Percentiles rank a stretch among this genome's conserved stretches.
Evolutionary conservation across 2,888 invertebrate genomes (phyloP).

Genomic region (Spodoptera picta): DNA sequence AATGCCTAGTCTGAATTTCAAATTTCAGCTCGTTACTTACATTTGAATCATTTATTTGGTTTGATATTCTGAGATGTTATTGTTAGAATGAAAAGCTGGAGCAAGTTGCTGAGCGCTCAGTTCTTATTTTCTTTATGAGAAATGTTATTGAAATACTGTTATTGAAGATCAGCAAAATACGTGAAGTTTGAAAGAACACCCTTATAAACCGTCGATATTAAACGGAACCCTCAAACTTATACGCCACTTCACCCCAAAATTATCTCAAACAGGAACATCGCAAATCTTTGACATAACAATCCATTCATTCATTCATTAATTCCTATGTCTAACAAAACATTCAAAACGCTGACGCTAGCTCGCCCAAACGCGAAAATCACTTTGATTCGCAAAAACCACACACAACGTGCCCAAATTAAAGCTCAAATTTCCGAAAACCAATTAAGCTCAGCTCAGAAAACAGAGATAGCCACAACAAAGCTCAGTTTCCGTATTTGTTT

Average conservation of each 20-base stretch:
- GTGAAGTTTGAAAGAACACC: too few species aligned
- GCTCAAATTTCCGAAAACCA: conserved; percentile 35
- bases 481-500: conserved; percentile 13
- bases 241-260: too few species aligned
- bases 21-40: conserved; percentile 3
- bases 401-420: conserved; percentile 11
- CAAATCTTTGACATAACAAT: too few species aligned
- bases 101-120: conserved; percentile 2
- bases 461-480: conserved; percentile 31
- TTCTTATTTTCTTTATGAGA: background rate
- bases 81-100: conserved; percentile 7
- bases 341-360: too few species aligned
- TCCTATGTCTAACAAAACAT: too few species aligned
- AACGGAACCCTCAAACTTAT: too few species aligned
- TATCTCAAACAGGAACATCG: too few species aligned
- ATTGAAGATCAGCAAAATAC: too few species aligned
- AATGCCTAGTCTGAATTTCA: conserved; percentile 18
- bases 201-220: too few species aligned
- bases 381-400: conserved; percentile 11
- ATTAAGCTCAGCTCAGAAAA: conserved; percentile 34
- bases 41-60: conserved; percentile 11
- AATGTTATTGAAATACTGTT: too few species aligned
- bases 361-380: background rate
- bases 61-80: conserved; percentile 8
- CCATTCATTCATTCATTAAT: too few species aligned